Percentiles rank a stretch among this genome's conserved stretches.
These are phyloP conservation scores for Mustelus asterias DNA, from an alignment of 2,113 vertebrate genomes.

Conservation along the genomic window DNA sequence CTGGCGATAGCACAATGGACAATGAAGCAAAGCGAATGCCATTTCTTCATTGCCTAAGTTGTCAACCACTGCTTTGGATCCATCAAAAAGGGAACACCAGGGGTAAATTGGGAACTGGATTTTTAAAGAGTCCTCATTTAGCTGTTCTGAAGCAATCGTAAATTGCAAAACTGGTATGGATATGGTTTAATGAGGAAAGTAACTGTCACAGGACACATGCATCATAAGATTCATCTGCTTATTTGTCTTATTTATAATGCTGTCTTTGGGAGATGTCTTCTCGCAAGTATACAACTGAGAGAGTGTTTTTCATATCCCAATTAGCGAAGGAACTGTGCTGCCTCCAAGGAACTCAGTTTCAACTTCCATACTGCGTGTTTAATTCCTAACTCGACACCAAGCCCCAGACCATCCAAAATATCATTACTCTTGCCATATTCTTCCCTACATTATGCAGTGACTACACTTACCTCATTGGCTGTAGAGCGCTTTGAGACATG, in stretches of 20 bases:
- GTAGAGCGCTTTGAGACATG: not conserved
- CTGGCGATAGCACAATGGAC: too few relatives aligned
- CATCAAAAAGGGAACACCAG: not conserved
- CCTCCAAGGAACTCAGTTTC: not conserved
- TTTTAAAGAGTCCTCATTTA: not conserved
- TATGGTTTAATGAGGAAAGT: not conserved
- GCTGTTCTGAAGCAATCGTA: not conserved
- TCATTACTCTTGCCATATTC: not conserved
- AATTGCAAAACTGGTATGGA: not conserved
- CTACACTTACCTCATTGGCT: not conserved
- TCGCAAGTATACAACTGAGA: not conserved
- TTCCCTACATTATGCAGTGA: not conserved
- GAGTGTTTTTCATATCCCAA: not conserved
- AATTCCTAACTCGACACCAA: not conserved
- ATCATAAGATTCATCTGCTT: not conserved
- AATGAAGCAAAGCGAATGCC: not conserved
- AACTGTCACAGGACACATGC: not conserved
- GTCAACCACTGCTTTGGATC: not conserved
- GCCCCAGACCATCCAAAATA: not conserved
- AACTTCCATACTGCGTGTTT: not conserved
- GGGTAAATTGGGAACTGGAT: not conserved
- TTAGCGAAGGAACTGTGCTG: not conserved
- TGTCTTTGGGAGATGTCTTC: not conserved
- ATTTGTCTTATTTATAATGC: not conserved
- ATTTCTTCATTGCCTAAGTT: not conserved